A percentile compares a stretch with the other conserved stretches of the same genome.
These are phyloP conservation scores for Elmis aenea DNA, from an alignment of 2,888 invertebrate species.

Conservation along the genomic window DNA sequence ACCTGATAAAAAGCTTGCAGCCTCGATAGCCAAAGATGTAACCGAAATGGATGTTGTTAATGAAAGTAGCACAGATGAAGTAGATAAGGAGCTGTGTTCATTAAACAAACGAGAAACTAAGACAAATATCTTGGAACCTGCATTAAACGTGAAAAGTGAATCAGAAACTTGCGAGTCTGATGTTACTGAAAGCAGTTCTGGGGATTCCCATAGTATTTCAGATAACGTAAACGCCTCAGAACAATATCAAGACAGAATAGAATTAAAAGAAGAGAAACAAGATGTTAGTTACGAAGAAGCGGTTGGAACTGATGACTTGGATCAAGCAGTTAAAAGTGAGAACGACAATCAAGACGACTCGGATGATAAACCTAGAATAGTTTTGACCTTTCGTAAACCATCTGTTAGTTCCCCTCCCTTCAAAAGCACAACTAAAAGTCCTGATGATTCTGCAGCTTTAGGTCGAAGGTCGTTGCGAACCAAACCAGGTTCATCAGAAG, in stretches of 20 bases:
- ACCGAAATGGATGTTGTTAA: constrained; percentile 4
- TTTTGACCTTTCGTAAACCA: constrained; percentile 44
- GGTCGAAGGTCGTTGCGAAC: constrained; percentile 45
- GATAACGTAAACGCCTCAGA: too few relatives aligned
- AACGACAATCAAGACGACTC: constrained; percentile 18
- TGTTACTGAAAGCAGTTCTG: neutral
- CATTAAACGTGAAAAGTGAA: constrained; percentile 3
- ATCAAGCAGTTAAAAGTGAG: constrained; percentile 11
- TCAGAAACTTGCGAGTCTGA: too few relatives aligned
- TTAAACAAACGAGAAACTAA: too few relatives aligned
- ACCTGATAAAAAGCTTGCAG: constrained; percentile 43
- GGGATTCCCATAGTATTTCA: neutral
- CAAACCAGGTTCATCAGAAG: constrained; percentile 26
- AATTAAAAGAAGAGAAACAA: too few relatives aligned
- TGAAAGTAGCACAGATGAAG: constrained; percentile 1
- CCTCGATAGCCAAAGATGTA: constrained; percentile 9
- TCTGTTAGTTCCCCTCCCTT: constrained; percentile 4
- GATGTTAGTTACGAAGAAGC: too few relatives aligned
- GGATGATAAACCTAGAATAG: constrained; percentile 26
- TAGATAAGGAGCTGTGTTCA: constrained; percentile 2
- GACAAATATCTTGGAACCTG: too few relatives aligned
- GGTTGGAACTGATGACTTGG: too few relatives aligned
- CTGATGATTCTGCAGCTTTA: constrained; percentile 32
- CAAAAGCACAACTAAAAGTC: constrained; percentile 44
- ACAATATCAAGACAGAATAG: too few relatives aligned